These are phyloP conservation scores for Limnodromus scolopaceus DNA, from an alignment of 2,797 vertebrate species.

Conservation along the genomic window DNA sequence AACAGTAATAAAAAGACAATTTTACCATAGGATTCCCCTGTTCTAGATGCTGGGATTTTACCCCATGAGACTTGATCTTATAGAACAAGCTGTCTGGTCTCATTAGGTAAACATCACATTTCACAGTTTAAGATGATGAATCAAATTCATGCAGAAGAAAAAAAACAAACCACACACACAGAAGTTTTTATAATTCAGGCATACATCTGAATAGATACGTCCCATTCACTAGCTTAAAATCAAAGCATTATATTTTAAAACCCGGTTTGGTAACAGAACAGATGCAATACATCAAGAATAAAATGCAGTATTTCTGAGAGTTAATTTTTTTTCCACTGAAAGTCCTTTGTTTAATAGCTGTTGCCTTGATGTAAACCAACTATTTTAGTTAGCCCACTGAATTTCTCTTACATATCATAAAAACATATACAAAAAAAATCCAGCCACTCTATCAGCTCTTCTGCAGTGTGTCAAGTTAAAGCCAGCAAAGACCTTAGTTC, in stretches of 20 bases:
- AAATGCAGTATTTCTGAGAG: not conserved
- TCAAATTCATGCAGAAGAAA: not conserved
- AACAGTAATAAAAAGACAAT: not conserved
- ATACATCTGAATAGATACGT: not conserved
- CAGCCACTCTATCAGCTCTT: not conserved
- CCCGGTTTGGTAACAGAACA: not conserved
- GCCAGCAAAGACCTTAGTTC: not conserved
- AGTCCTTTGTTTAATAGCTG: not conserved
- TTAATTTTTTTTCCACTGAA: not conserved
- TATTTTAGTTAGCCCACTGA: not conserved
- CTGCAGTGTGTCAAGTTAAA: not conserved
- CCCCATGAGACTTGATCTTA: not conserved
- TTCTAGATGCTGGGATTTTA: not conserved
- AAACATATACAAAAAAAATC: not conserved
- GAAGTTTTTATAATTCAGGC: slow-evolving; percentile 2
- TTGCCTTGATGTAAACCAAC: not conserved
- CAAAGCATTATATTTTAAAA: not conserved
- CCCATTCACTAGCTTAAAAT: not conserved
- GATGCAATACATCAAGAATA: not conserved
- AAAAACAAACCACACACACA: not conserved
- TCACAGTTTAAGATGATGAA: slow-evolving; percentile 1
- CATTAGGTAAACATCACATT: not conserved
- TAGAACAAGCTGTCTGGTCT: not conserved
- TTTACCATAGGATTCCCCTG: not conserved
- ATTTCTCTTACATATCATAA: not conserved